Evolutionary conservation across 2,888 invertebrate species (phyloP), one percentile per base, ranked within the genome.

Genomic region (Andrena fulva): DNA sequence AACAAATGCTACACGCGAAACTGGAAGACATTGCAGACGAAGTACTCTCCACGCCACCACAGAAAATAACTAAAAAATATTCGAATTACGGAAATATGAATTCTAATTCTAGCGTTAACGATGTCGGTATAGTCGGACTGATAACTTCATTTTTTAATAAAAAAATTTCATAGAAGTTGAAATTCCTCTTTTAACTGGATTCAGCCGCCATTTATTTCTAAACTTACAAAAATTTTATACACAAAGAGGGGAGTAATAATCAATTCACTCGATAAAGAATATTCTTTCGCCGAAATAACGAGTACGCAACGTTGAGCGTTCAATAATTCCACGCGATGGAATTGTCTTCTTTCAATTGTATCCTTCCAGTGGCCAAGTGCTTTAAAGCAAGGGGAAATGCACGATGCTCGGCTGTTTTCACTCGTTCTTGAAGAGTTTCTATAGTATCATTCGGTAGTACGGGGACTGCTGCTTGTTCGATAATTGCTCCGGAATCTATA

Each of bases 401-500:
- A 92, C 95, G 95, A 94, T 99, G 98, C 93, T 99, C 99, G 0
- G 96, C 97, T 16, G 93, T 92, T 88, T 96, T 97, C 72, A 98
- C 97, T 84, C 98, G 96, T 88, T 97, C 96, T 0, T 96, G 95
- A 12, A 99, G 95, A 0, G 95, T 94, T 64, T 97, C 96, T 77
- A 96, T 96, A 0, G 97, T 97, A 93, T 99, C 99, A 24, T 94
- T 95, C 0, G 95, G 92, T 5, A 96, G 93, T 4, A 99, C 97
- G 0, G 97, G 97, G 5, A 99, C 98, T 0, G 96, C 95, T 93
- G 98, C 97, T 94, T 99, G 99, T 0, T 96, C 95, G 71, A 99
- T 95, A 31, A 99, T 97, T 0, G 97, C 97, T 0, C 99, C 99
- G 0, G 98, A 97, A 95, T 99, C 99, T 88, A 99, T 97, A 87